Evolutionary conservation across 1,140 invertebrate species (phyloP).

Genomic region (Probaryconus sp.): DNA sequence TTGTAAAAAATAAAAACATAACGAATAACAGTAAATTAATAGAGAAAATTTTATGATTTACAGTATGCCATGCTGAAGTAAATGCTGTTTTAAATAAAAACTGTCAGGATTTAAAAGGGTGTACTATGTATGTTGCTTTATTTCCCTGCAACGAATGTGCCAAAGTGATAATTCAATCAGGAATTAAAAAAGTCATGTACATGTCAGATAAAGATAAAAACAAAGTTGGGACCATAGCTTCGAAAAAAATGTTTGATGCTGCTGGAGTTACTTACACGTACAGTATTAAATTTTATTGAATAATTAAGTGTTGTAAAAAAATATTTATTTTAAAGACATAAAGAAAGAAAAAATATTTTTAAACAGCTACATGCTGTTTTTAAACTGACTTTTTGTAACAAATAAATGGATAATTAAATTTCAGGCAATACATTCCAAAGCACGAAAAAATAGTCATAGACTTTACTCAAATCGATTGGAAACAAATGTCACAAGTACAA

Average conservation of each 20-base stretch:
- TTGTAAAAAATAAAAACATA: background rate
- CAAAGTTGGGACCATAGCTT: slow-evolving; percentile 84
- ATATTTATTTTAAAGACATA: slow-evolving; percentile 14
- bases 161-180: slow-evolving; percentile 97
- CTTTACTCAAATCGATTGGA: slow-evolving; percentile 81
- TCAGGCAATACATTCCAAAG: slow-evolving; percentile 83
- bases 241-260: slow-evolving; percentile 89
- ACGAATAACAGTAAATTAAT: background rate
- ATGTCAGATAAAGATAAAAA: slow-evolving; percentile 88
- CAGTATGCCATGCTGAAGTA: slow-evolving; percentile 98
- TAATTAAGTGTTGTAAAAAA: no score
- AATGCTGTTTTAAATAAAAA: slow-evolving; percentile 98
- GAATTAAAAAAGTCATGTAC: slow-evolving; percentile 89
- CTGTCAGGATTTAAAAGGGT: slow-evolving; percentile 85
- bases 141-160: slow-evolving; percentile 99
- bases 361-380: background rate
- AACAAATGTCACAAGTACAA: slow-evolving; percentile 77
- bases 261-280: slow-evolving; percentile 84
- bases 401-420: slow-evolving; percentile 60
- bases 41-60: slow-evolving; percentile 66
- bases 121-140: slow-evolving; percentile 90
- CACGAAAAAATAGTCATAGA: slow-evolving; percentile 83
- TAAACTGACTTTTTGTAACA: slow-evolving; percentile 11
- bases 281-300: no score
- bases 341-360: background rate